Conservation (phyloP, 2,113 vertebrate genomes). For the Entomyzon cyanotis region DNA sequence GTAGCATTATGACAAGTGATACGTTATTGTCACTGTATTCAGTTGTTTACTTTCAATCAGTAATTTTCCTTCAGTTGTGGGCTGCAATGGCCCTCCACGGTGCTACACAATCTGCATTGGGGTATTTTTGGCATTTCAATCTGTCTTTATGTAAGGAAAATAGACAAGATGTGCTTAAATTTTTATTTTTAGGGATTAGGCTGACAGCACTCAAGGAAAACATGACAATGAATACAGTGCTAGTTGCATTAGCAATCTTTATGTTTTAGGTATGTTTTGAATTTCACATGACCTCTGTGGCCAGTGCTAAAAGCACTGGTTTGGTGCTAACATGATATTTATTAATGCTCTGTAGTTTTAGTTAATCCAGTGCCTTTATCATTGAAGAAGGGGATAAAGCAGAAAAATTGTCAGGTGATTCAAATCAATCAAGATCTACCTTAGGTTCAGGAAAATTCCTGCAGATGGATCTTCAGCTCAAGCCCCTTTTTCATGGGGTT, state of each 20-base stretch:
- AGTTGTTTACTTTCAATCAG: conserved; percentile 76
- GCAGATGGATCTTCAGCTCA: background rate
- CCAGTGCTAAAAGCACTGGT: conserved; percentile 61
- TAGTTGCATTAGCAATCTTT: conserved; percentile 62
- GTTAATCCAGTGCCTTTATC: conserved; percentile 45
- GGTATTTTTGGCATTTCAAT: conserved; percentile 72
- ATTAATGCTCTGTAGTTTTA: conserved; percentile 60
- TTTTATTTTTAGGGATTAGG: conserved; percentile 56
- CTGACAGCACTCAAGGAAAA: conserved; percentile 55
- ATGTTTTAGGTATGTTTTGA: conserved; percentile 62
- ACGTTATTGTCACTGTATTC: conserved; percentile 80
- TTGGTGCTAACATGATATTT: conserved; percentile 78
- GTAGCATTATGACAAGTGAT: conserved; percentile 79
- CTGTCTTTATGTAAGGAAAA: conserved; percentile 54
- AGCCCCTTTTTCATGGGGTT: background rate
- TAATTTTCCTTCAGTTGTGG: conserved; percentile 71
- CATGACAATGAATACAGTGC: conserved; percentile 53
- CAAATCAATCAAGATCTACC: background rate
- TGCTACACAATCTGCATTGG: conserved; percentile 71
- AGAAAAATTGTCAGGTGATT: background rate
- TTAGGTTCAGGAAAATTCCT: background rate
- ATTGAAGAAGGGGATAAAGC: conserved; percentile 29
- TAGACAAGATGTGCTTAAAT: conserved; percentile 51
- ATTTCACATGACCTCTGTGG: conserved; percentile 74
- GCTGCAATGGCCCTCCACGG: conserved; percentile 71